A percentile compares a stretch with the other conserved stretches of the same genome.
Evolutionary conservation across 2,113 vertebrate species (phyloP).

Genomic region (Scytalopus superciliaris): DNA sequence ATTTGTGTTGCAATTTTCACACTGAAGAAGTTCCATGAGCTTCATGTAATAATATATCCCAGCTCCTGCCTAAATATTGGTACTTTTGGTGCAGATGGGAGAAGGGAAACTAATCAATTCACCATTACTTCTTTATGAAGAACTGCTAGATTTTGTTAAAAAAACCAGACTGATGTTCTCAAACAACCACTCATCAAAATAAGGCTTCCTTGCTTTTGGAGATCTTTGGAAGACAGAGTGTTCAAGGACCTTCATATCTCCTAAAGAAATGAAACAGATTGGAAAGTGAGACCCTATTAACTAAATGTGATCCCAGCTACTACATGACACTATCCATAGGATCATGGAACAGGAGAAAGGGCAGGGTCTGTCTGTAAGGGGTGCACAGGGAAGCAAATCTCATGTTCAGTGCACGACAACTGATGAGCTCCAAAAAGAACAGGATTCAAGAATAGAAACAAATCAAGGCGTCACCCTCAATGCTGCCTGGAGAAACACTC

Average conservation of each 20-base stretch:
- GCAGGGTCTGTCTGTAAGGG: neutral
- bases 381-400: neutral
- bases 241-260: neutral
- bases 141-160: neutral
- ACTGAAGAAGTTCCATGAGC: neutral
- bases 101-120: neutral
- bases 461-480: neutral
- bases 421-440: neutral
- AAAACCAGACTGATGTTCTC: neutral
- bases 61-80: neutral
- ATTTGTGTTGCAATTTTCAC: slow-evolving; percentile 21
- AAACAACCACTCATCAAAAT: neutral
- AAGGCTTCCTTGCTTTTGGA: neutral
- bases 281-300: neutral
- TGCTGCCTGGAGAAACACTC: neutral
- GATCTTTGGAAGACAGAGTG: neutral
- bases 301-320: rapidly evolving
- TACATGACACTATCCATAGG: too few species aligned
- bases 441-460: neutral
- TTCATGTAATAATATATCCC: neutral
- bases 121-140: neutral
- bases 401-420: neutral
- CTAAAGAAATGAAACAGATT: neutral
- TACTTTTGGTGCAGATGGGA: neutral
- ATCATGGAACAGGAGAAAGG: neutral